A percentile compares a stretch with the other conserved stretches of the same genome.
Evolutionary conservation across 2,797 vertebrate genomes (phyloP).

Genomic region (Alectoris magna): DNA sequence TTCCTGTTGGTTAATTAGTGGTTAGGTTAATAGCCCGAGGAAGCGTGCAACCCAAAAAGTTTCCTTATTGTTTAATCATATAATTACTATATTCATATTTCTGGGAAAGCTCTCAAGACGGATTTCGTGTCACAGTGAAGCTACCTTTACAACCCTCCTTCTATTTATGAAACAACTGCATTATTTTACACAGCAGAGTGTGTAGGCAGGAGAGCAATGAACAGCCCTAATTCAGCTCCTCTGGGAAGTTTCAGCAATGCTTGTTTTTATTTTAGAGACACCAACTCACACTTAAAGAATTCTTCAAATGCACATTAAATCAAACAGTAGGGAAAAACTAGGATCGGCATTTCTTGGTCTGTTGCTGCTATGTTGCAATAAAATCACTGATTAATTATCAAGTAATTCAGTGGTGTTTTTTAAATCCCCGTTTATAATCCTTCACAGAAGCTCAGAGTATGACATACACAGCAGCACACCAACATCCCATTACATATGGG

Average conservation of each 20-base stretch:
- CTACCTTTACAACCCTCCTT: constrained; percentile 14
- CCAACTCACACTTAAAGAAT: not conserved
- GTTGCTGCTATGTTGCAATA: not conserved
- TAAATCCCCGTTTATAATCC: not conserved
- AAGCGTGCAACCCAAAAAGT: constrained; percentile 59
- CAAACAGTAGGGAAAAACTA: not conserved
- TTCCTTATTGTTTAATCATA: constrained; percentile 55
- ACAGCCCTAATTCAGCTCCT: not conserved
- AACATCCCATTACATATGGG: not conserved
- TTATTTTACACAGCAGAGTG: constrained; percentile 4
- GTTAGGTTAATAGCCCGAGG: constrained; percentile 56
- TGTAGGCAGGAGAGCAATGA: not conserved
- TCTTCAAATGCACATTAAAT: not conserved
- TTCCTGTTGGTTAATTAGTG: constrained; percentile 65
- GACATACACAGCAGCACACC: not conserved
- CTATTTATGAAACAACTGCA: constrained; percentile 1
- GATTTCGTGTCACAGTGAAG: constrained; percentile 45
- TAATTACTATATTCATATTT: constrained; percentile 55
- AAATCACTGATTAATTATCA: not conserved
- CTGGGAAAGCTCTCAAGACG: constrained; percentile 51
- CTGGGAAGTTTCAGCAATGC: not conserved
- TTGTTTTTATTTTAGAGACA: constrained; percentile 5
- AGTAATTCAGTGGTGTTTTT: not conserved
- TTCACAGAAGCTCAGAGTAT: not conserved
- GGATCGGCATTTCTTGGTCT: not conserved